phyloP scores from a whole-genome alignment of 2,797 vertebrate species.

The Carduelis carduelis region DNA sequence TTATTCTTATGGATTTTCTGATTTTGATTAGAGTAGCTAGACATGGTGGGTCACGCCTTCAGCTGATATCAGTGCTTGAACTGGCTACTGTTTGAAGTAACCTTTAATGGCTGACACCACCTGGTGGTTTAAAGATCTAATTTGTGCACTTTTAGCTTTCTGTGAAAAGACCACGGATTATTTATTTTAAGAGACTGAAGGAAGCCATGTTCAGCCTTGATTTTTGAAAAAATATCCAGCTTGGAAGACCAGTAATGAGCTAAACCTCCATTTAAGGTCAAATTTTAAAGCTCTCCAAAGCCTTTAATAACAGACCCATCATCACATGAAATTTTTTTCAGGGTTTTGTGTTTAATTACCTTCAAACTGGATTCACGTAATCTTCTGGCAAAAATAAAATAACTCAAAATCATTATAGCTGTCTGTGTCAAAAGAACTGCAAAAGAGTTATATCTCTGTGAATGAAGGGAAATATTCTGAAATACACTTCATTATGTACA shows the following conservation, averaged over 20 bases:
- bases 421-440: neutral
- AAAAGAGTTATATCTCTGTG: neutral
- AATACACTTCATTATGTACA: neutral
- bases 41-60: neutral
- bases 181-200: neutral
- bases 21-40: neutral
- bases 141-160: neutral
- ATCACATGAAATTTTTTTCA: neutral
- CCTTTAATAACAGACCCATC: neutral
- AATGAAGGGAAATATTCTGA: neutral
- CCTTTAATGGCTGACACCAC: neutral
- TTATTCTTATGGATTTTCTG: neutral
- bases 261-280: neutral
- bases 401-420: neutral
- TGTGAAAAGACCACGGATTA: neutral
- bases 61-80: neutral
- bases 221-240: neutral
- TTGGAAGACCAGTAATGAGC: neutral
- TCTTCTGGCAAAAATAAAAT: neutral
- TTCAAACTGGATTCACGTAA: neutral
- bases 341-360: neutral
- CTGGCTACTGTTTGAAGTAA: neutral
- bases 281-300: neutral
- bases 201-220: neutral
- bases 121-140: neutral